These are phyloP conservation scores for Vombatus ursinus DNA, from an alignment of 2,113 vertebrate species.

Conservation along the genomic window DNA sequence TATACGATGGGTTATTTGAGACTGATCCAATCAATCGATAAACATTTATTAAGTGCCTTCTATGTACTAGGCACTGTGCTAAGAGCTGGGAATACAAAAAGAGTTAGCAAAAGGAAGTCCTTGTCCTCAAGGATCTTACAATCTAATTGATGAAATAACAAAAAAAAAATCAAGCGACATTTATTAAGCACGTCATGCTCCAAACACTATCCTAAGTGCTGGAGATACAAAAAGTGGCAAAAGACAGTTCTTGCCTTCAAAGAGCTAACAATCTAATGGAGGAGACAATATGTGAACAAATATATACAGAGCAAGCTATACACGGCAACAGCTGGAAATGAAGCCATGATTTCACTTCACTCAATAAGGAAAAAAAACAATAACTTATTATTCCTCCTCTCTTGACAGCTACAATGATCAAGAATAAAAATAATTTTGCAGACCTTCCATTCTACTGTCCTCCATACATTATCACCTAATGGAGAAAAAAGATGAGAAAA, in stretches of 20 bases:
- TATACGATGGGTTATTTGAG: neutral
- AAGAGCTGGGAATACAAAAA: neutral
- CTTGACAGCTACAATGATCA: conserved; percentile 3
- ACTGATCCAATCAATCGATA: neutral
- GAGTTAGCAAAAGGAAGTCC: neutral
- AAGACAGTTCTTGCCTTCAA: neutral
- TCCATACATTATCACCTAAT: neutral
- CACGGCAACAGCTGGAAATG: neutral
- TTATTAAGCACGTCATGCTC: neutral
- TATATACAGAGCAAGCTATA: neutral
- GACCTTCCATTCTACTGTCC: neutral
- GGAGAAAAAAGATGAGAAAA: neutral
- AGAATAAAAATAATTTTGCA: neutral
- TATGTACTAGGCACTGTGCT: neutral
- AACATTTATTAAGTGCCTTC: neutral
- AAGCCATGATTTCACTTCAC: conserved; percentile 71
- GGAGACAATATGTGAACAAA: neutral
- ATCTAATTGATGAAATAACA: neutral
- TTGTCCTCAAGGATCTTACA: neutral
- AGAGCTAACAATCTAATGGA: neutral
- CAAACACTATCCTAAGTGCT: neutral
- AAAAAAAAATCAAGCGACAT: neutral
- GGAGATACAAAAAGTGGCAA: neutral
- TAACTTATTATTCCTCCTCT: neutral
- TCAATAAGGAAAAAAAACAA: conserved; percentile 52